phyloP scores from a whole-genome alignment of 2,888 invertebrate species.

The Hipparchia sbordonii region DNA sequence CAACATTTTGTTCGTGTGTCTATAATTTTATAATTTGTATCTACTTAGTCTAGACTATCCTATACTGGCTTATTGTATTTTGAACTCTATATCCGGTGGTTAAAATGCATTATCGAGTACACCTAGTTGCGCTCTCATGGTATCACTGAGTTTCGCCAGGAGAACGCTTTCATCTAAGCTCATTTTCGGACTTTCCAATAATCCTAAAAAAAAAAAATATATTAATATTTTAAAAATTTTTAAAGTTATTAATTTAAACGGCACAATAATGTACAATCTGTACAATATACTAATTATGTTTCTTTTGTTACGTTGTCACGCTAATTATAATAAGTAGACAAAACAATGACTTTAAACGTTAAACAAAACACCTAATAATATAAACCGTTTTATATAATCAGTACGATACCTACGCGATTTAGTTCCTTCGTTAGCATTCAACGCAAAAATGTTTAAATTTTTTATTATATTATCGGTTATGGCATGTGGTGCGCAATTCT shows the following conservation, averaged over 20 bases:
- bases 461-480: too few relatives aligned
- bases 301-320: neutral
- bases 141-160: conserved; percentile 88
- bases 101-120: conserved; percentile 58
- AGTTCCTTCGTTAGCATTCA: neutral
- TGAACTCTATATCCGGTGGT: conserved; percentile 20
- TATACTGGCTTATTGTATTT: conserved; percentile 36
- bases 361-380: neutral
- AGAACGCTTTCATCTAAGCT: conserved; percentile 86
- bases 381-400: neutral
- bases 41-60: conserved; percentile 26
- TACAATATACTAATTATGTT: too few relatives aligned
- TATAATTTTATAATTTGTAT: conserved; percentile 7
- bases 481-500: too few relatives aligned
- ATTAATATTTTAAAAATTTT: neutral
- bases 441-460: neutral
- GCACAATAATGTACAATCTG: neutral
- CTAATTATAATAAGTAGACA: neutral
- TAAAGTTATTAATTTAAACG: too few relatives aligned
- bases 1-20: conserved; percentile 18
- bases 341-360: neutral
- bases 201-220: conserved; percentile 69
- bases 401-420: neutral
- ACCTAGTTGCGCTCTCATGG: conserved; percentile 87
- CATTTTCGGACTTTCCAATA: conserved; percentile 87